These are phyloP conservation scores for Abrostola triplasia DNA, from an alignment of 2,888 invertebrate genomes.

Conservation along the genomic window DNA sequence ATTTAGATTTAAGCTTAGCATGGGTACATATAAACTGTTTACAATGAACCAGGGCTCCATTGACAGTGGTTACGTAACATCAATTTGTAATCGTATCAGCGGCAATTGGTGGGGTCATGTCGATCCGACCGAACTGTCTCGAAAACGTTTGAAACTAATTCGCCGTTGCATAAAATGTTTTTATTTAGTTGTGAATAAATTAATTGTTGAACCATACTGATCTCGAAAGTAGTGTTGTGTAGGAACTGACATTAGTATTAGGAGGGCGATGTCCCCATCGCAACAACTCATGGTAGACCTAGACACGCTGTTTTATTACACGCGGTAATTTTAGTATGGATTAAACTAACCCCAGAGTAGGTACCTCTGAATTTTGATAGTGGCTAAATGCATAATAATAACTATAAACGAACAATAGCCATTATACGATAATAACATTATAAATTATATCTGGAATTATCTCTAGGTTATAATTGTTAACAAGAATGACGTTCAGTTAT, in stretches of 20 bases:
- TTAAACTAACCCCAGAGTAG: no score
- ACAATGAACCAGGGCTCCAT: conserved; percentile 31
- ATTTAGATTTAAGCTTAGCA: no score
- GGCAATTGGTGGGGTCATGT: conserved; percentile 45
- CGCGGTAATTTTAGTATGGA: no score
- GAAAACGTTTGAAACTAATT: conserved; percentile 24
- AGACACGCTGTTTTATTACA: no score
- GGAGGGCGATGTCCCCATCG: no score
- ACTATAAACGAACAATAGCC: not conserved
- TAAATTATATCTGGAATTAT: not conserved
- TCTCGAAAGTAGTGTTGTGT: not conserved
- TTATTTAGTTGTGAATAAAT: conserved; percentile 2
- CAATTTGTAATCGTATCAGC: conserved; percentile 47
- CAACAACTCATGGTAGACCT: no score
- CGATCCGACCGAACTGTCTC: conserved; percentile 27
- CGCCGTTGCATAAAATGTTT: conserved; percentile 31
- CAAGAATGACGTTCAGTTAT: conserved; percentile 1
- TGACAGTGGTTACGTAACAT: conserved; percentile 42
- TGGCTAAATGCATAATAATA: not conserved
- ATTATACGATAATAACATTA: conserved; percentile 1
- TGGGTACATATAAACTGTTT: no score
- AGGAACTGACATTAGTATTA: no score
- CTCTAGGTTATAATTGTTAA: not conserved
- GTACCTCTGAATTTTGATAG: not conserved
- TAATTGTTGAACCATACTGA: conserved; percentile 9